Percentiles rank a stretch among this genome's conserved stretches.
Evolutionary conservation across 2,113 vertebrate species (phyloP).

Genomic region (Dermatemys mawii): DNA sequence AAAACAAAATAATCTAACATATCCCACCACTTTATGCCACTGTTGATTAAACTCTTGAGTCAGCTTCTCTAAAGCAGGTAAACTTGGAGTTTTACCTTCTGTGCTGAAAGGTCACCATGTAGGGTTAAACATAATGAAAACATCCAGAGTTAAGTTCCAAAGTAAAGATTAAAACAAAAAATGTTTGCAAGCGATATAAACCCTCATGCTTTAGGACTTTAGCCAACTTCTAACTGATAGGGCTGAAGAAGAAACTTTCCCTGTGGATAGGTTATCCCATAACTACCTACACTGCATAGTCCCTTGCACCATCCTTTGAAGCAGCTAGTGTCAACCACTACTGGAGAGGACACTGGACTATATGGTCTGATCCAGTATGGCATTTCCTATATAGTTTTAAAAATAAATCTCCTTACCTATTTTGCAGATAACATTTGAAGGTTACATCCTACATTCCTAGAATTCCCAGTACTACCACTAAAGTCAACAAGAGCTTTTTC

Average conservation of each 20-base stretch:
- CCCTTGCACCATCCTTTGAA: not conserved
- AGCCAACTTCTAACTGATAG: not conserved
- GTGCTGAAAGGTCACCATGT: not conserved
- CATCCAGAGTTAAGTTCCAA: not conserved
- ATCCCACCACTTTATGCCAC: not conserved
- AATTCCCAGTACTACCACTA: not conserved
- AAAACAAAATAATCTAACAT: not conserved
- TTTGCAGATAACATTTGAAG: not conserved
- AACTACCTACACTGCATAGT: not conserved
- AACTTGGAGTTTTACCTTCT: not conserved
- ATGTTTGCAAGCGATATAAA: not conserved
- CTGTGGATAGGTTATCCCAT: not conserved
- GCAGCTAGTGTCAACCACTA: accelerated
- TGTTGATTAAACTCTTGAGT: not conserved
- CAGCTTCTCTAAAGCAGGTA: not conserved
- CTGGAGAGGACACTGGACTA: not conserved
- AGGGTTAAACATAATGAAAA: not conserved
- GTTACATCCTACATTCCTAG: not conserved
- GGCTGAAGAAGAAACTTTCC: not conserved
- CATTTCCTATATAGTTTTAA: not conserved
- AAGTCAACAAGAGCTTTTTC: not conserved
- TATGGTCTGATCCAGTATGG: not conserved
- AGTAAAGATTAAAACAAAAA: not conserved
- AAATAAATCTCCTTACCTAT: not conserved
- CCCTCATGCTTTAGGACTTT: not conserved